Evolutionary conservation across 2,888 invertebrate genomes (phyloP), one percentile per base, ranked within the genome.

Genomic region (Caenorhabditis imperialis): DNA sequence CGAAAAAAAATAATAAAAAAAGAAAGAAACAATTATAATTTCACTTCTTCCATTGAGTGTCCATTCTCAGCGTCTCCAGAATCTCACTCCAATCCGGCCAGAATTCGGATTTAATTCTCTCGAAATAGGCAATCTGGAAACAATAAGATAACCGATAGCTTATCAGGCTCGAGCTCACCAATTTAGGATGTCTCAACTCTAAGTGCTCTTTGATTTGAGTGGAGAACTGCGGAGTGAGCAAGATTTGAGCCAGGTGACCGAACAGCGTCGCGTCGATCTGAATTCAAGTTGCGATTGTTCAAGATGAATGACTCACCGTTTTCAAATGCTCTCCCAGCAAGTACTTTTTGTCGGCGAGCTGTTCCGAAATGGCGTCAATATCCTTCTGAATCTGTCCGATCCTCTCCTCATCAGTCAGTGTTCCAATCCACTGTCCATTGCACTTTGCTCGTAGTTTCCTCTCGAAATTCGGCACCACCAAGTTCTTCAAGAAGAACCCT

Each of bases 221-320:
- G 90, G 93, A 93, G 88, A 94, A 93, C 88, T 94, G 94, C 89
- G 95, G 94, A 86, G 96, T 92, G 91, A 93, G 95, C 88, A 94
- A 92, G 85, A 96, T 92, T 90, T 96, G 96, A 81, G 94, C 93
- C 87, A 96, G 91, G 88, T 94, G 93, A 35, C 95, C 93, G 90
- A 96, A 97, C 76, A 94, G 93, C 27, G 94, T 94, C 70, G 95
- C 93, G 89, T 97, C 97, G 91, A 84, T 54, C 83, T 83, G 60
- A 33, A 83, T 55, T 22, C 10, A 33, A 33, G 6, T 33, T 33
- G 6, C 40, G 40, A 20, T 20, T 16, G 40, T 6, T 10, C 3
- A 18, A 48, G 22, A 23, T 25, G 12, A 4, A 33, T 20, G 38
- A 69, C 76, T 27, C 8, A 82, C 82, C 30, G 81, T 77, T n/a